These are phyloP conservation scores for Drosophila mettleri DNA, from an alignment of 2,888 invertebrate genomes.

Conservation along the genomic window DNA sequence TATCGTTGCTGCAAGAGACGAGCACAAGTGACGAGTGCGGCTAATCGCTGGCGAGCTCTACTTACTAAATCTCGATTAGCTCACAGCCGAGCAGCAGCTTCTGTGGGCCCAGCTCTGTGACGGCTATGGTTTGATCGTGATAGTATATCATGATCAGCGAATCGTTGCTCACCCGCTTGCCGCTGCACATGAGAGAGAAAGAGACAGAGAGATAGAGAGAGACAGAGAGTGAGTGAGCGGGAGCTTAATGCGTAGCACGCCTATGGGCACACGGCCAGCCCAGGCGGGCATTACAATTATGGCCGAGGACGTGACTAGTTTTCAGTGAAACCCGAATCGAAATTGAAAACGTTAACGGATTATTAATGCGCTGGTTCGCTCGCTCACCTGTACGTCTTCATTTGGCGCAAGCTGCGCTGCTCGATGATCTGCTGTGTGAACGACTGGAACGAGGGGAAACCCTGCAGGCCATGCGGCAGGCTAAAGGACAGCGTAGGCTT, in stretches of 20 bases:
- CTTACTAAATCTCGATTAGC: slow-evolving; percentile 95
- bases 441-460: slow-evolving; percentile 83
- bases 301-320: slow-evolving; percentile 47
- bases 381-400: slow-evolving; percentile 85
- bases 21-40: slow-evolving; percentile 33
- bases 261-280: slow-evolving; percentile 72
- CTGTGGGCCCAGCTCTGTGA: slow-evolving; percentile 90
- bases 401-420: slow-evolving; percentile 82
- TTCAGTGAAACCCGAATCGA: slow-evolving; percentile 41
- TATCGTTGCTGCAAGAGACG: slow-evolving; percentile 87
- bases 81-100: slow-evolving; percentile 91
- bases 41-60: slow-evolving; percentile 70
- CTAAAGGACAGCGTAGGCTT: slow-evolving; percentile 84
- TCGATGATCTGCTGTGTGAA: slow-evolving; percentile 85
- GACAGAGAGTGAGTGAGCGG: background rate
- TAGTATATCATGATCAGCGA: slow-evolving; percentile 91
- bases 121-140: slow-evolving; percentile 93
- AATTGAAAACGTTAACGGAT: slow-evolving; percentile 14
- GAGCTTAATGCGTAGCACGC: slow-evolving; percentile 23
- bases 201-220: slow-evolving; percentile 2
- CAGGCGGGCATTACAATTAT: slow-evolving; percentile 19
- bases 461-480: slow-evolving; percentile 81
- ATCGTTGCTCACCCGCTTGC: slow-evolving; percentile 88
- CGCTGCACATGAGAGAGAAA: slow-evolving; percentile 85
- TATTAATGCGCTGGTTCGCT: slow-evolving; percentile 31